Evolutionary conservation across 2,888 invertebrate species (phyloP).

Genomic region (Mylabris sibirica): DNA sequence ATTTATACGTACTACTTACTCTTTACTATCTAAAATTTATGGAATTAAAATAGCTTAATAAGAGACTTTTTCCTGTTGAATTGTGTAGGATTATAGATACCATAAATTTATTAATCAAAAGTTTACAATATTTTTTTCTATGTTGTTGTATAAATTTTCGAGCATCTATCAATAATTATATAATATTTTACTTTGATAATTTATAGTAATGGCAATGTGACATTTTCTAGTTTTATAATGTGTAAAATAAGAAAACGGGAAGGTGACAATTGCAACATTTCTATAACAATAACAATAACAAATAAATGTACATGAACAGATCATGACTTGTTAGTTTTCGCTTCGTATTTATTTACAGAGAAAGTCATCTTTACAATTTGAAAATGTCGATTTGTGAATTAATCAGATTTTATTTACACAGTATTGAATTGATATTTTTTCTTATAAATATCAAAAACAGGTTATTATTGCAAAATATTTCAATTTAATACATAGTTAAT

Average conservation of each 20-base stretch:
- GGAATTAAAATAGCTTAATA: slow-evolving; percentile 1
- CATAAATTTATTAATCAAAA: background rate
- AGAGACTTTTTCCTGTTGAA: background rate
- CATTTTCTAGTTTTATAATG: background rate
- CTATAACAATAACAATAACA: background rate
- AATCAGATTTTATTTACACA: slow-evolving; percentile 26
- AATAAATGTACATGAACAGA: slow-evolving; percentile 7
- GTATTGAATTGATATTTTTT: slow-evolving; percentile 23
- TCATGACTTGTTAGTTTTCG: slow-evolving; percentile 8
- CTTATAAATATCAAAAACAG: slow-evolving; percentile 8
- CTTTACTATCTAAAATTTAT: background rate
- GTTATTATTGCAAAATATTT: slow-evolving; percentile 22
- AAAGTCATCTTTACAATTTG: slow-evolving; percentile 5
- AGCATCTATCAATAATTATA: background rate
- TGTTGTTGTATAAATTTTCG: background rate
- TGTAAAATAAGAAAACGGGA: background rate
- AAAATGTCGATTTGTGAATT: slow-evolving; percentile 26
- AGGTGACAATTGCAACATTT: slow-evolving; percentile 11
- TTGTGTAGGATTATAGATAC: background rate
- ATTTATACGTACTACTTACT: background rate
- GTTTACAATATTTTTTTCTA: background rate
- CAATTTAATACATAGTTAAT: background rate
- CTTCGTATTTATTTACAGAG: background rate
- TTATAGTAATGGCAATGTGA: background rate
- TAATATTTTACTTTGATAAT: background rate